Evolutionary conservation across 2,888 invertebrate genomes (phyloP), one percentile per base, ranked within the genome.

Genomic region (Mongoloraphidia duomilia): DNA sequence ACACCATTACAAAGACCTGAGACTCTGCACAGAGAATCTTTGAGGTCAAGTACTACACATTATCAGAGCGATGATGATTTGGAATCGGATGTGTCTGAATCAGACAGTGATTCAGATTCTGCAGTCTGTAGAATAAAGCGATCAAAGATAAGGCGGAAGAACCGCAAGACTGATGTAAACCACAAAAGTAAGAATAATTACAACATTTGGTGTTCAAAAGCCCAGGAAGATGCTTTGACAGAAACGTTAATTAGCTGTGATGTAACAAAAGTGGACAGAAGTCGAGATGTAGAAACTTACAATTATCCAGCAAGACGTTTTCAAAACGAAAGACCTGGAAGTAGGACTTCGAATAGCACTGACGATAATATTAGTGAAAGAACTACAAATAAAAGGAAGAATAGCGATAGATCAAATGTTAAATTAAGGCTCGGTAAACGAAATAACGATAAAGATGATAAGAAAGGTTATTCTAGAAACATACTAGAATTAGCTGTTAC

Each of bases 211-310:
- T 72, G 75, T 55, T 68, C 70, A 2, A 73, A 75, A 53, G 65
- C 74, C n/a, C 80, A 88, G 69, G 89, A 90, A 63, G 88, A 89
- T 56, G 74, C 83, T 0, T 66, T 91, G 46, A 81, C 84, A 33
- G 84, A 88, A 62, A 82, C 85, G 57, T 75, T 91, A 69, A 78
- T 80, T 10, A 78, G 78, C 40, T 86, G 86, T 66, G 85, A 83
- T 65, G 87, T 90, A 9, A 78, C 80, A 60, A 75, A 68, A 66
- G 78, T 71, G 62, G 74, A 74, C 64, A 81, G 76, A 69, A 81
- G 73, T 47, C 69, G 81, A 26, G 74, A 70, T 63, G 82, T 87
- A 46, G 88, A 89, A 67, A 81, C 80, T 64, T 88, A 89, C 66
- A 81, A 84, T 66, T 82, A 80, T 63, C 76, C 77, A 38, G 66